These are phyloP conservation scores for Helicolenus hilgendorfi DNA, from an alignment of 2,797 vertebrate genomes.

Conservation along the genomic window DNA sequence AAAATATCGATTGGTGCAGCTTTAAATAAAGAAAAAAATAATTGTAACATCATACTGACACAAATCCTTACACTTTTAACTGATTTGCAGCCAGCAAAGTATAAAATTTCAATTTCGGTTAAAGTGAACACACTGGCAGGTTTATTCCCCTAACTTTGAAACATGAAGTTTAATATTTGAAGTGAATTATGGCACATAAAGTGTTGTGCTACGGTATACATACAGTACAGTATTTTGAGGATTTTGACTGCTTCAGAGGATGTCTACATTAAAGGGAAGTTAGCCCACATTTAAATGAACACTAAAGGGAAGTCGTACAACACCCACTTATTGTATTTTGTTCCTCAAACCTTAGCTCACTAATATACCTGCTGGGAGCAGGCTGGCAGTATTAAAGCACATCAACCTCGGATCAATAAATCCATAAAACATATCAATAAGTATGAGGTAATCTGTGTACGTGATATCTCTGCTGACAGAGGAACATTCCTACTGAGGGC, in stretches of 20 bases:
- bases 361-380: not conserved
- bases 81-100: not conserved
- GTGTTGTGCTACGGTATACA: not conserved
- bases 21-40: not conserved
- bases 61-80: not conserved
- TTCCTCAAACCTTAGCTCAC: not conserved
- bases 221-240: not conserved
- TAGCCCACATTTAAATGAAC: not conserved
- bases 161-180: not conserved
- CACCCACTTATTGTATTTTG: not conserved
- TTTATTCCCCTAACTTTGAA: not conserved
- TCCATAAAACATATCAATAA: not conserved
- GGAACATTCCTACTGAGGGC: not conserved
- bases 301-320: not conserved
- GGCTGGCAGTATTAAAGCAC: not conserved
- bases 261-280: not conserved
- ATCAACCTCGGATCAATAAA: slow-evolving; percentile 14
- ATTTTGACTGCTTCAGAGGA: not conserved
- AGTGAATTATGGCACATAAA: not conserved
- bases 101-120: not conserved
- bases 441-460: not conserved
- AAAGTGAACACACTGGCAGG: not conserved
- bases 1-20: not conserved
- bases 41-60: not conserved
- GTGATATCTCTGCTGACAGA: not conserved